phyloP scores from a whole-genome alignment of 2,888 invertebrate species.

The Leptinotarsa haldemani region DNA sequence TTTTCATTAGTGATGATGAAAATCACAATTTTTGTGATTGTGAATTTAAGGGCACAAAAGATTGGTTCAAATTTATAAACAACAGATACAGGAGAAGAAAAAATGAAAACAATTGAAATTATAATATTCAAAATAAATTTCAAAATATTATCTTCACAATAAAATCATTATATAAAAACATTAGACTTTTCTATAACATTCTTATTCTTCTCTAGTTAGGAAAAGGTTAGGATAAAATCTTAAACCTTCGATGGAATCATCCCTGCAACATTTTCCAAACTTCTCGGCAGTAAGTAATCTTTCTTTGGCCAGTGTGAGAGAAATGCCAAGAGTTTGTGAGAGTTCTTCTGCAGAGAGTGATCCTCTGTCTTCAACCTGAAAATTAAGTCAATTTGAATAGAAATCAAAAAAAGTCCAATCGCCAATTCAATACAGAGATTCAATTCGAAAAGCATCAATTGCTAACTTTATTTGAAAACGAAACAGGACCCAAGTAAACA shows the following conservation, averaged over 20 bases:
- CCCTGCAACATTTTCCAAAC: constrained; percentile 88
- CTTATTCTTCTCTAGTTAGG: constrained; percentile 67
- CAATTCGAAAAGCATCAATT: too few species aligned
- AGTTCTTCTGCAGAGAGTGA: constrained; percentile 89
- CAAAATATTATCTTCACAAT: neutral
- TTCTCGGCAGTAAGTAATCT: constrained; percentile 88
- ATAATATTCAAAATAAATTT: neutral
- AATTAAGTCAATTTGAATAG: too few species aligned
- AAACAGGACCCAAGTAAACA: too few species aligned
- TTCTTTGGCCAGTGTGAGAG: constrained; percentile 91
- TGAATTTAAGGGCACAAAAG: too few species aligned
- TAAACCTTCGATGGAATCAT: constrained; percentile 95
- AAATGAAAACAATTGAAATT: neutral
- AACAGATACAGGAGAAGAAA: too few species aligned
- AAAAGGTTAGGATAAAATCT: constrained; percentile 94
- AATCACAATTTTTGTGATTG: too few species aligned
- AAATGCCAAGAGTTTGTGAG: constrained; percentile 84
- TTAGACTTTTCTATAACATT: neutral
- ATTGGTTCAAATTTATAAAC: too few species aligned
- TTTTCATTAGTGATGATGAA: too few species aligned
- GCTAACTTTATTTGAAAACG: too few species aligned
- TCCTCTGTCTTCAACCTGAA: constrained; percentile 74
- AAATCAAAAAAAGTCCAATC: too few species aligned
- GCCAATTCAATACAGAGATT: too few species aligned
- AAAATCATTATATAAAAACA: neutral